Evolutionary conservation across 2,113 vertebrate genomes (phyloP).

Genomic region (Trogon melanurus): DNA sequence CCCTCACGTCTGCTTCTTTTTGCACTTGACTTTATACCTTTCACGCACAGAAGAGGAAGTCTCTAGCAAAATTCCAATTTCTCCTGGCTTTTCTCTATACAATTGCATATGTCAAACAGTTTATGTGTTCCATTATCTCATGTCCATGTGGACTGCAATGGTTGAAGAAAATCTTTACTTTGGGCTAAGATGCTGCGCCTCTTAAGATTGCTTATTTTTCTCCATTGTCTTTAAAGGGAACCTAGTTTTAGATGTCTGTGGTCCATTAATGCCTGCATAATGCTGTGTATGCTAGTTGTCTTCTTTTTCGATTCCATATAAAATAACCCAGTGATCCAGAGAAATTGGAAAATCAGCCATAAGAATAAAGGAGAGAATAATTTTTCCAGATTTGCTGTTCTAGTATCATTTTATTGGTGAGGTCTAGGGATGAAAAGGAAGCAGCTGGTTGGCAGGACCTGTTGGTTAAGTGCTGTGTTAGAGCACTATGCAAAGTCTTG

Average conservation of each 20-base stretch:
- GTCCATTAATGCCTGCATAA: background rate
- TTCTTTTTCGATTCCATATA: background rate
- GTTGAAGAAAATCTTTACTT: background rate
- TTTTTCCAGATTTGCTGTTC: background rate
- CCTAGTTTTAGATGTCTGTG: background rate
- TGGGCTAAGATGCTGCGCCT: background rate
- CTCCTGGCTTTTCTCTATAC: background rate
- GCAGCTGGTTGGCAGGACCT: background rate
- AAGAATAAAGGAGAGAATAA: background rate
- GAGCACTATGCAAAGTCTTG: background rate
- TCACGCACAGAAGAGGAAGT: background rate
- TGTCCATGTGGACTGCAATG: background rate
- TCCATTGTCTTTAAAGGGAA: background rate
- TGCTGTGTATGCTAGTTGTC: background rate
- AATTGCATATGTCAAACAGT: background rate
- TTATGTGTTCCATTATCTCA: background rate
- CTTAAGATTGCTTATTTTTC: background rate
- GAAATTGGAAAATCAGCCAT: background rate
- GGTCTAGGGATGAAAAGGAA: background rate
- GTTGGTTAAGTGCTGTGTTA: background rate
- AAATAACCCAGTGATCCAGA: background rate
- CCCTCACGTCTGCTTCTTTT: background rate
- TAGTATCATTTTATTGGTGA: background rate
- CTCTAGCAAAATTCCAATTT: background rate
- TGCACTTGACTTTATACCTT: background rate